phyloP scores from a whole-genome alignment of 1,140 invertebrate genomes.

The Scaptomyza montana region DNA sequence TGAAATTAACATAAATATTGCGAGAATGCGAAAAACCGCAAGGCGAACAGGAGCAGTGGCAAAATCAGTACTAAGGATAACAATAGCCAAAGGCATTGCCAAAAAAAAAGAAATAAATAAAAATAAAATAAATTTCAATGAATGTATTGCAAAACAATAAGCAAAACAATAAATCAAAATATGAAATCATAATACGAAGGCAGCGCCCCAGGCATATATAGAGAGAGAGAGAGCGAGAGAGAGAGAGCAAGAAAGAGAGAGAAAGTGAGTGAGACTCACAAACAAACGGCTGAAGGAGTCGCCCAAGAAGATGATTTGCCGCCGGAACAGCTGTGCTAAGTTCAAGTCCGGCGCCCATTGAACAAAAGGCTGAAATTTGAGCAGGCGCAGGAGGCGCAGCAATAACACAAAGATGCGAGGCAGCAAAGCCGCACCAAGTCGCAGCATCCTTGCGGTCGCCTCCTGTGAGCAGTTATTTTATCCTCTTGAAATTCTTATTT shows the following conservation, averaged over 20 bases:
- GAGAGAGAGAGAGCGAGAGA: conserved; percentile 1
- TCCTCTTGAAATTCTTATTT: neutral
- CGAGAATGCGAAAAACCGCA: conserved; percentile 26
- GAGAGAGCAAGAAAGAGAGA: conserved; percentile 3
- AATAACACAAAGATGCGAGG: neutral
- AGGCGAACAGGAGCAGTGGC: conserved; percentile 28
- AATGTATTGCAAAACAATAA: conserved; percentile 75
- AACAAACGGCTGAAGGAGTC: conserved; percentile 18
- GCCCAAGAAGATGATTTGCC: conserved; percentile 12
- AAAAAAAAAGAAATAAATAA: neutral
- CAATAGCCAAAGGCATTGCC: conserved; percentile 37
- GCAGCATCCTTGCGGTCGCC: conserved; percentile 64
- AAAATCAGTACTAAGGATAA: conserved; percentile 15
- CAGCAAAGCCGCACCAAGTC: neutral
- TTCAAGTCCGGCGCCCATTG: conserved; percentile 61
- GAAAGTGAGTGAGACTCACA: neutral
- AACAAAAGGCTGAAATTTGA: conserved; percentile 62
- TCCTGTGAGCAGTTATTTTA: conserved; percentile 29
- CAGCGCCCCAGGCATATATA: conserved; percentile 26
- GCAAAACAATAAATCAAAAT: conserved; percentile 81
- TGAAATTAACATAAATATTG: conserved; percentile 42
- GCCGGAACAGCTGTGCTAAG: conserved; percentile 59
- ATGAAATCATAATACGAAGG: conserved; percentile 73
- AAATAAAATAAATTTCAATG: conserved; percentile 15
- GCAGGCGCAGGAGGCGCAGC: conserved; percentile 36